A percentile compares a stretch with the other conserved stretches of the same genome.
These are phyloP conservation scores for Coptodon rendalli DNA, from an alignment of 2,113 vertebrate genomes.

Conservation along the genomic window DNA sequence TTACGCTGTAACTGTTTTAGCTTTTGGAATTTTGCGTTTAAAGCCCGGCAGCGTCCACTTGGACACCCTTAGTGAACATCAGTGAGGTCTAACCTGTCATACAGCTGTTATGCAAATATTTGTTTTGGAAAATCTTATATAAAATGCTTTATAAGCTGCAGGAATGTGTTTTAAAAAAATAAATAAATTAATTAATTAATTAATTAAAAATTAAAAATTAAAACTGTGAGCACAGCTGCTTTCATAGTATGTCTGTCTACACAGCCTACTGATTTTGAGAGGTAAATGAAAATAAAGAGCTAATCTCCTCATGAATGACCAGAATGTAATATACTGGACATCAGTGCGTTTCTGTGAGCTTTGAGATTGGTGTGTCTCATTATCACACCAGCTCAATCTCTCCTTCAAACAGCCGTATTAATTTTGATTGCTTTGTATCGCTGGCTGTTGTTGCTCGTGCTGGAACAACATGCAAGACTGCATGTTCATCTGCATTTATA, in stretches of 20 bases:
- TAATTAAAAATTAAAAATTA: too few relatives aligned
- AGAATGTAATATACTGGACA: neutral
- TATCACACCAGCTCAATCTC: neutral
- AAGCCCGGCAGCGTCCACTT: neutral
- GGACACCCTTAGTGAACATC: neutral
- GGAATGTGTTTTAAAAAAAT: neutral
- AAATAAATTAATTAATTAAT: too few relatives aligned
- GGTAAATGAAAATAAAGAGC: neutral
- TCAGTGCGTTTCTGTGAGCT: neutral
- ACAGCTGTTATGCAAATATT: neutral
- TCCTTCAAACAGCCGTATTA: neutral
- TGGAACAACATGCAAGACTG: neutral
- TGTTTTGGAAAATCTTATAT: neutral
- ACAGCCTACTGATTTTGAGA: neutral
- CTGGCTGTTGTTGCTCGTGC: rapidly evolving
- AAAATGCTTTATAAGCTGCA: neutral
- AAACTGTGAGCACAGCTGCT: neutral
- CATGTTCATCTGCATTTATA: neutral
- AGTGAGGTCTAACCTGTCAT: neutral
- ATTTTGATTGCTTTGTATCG: neutral
- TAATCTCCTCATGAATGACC: neutral
- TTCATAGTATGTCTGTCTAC: neutral
- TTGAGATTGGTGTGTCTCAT: neutral
- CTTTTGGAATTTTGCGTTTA: neutral
- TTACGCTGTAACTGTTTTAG: neutral